Evolutionary conservation across 2,888 invertebrate genomes (phyloP).

Genomic region (Bimastos eiseni): DNA sequence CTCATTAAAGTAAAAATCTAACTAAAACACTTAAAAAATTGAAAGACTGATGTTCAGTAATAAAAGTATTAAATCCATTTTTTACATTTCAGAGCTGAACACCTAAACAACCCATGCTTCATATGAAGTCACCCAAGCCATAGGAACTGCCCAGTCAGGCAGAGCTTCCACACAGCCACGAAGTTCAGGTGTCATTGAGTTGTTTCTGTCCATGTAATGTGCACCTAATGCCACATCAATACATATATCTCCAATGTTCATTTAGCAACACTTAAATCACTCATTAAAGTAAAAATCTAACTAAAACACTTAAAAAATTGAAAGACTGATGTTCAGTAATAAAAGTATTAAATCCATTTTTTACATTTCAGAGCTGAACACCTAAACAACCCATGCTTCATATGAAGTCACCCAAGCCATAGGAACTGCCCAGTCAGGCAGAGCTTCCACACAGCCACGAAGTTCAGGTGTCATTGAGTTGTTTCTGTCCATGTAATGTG

Average conservation of each 20-base stretch:
- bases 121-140: slow-evolving; percentile 42
- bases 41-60: background rate
- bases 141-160: slow-evolving; percentile 39
- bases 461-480: slow-evolving; percentile 33
- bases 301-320: too few relatives aligned
- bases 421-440: slow-evolving; percentile 40
- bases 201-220: slow-evolving; percentile 35
- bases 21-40: too few relatives aligned
- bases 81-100: background rate
- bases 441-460: slow-evolving; percentile 24
- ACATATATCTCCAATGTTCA: too few relatives aligned
- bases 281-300: too few relatives aligned
- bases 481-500: slow-evolving; percentile 36
- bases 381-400: slow-evolving; percentile 41
- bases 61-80: background rate
- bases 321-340: background rate
- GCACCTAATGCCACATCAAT: slow-evolving; percentile 41
- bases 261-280: too few relatives aligned
- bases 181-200: slow-evolving; percentile 33
- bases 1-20: too few relatives aligned
- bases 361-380: background rate
- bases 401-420: slow-evolving; percentile 42
- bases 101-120: slow-evolving; percentile 41
- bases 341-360: background rate
- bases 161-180: slow-evolving; percentile 30